These are phyloP conservation scores for Acanthurus leucopareius DNA, from an alignment of 2,797 vertebrate species.

Conservation along the genomic window DNA sequence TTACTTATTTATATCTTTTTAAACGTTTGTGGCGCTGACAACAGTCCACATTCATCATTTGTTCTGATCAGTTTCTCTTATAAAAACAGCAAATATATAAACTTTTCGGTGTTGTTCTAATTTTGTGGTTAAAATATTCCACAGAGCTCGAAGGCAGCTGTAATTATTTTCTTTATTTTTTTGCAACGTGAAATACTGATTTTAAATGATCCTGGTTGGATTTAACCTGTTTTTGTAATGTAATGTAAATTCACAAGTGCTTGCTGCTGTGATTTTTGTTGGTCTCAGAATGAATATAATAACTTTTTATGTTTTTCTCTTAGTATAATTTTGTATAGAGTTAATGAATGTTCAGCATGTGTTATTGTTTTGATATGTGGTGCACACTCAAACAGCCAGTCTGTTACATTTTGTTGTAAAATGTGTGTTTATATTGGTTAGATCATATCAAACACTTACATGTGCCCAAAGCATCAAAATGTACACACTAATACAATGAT, in stretches of 20 bases:
- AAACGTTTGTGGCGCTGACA: too few relatives aligned
- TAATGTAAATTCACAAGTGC: conserved; percentile 39
- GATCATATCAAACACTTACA: background rate
- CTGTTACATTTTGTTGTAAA: too few relatives aligned
- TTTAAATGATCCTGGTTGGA: background rate
- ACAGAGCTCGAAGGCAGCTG: too few relatives aligned
- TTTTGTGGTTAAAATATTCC: too few relatives aligned
- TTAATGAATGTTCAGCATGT: background rate
- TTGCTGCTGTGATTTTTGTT: conserved; percentile 28
- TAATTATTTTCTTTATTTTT: too few relatives aligned
- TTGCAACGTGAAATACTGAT: background rate
- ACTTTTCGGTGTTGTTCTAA: too few relatives aligned
- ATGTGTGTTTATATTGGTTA: background rate
- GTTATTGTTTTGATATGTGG: conserved; percentile 5
- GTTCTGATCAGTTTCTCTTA: too few relatives aligned
- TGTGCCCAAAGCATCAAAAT: too few relatives aligned
- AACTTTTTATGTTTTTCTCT: background rate
- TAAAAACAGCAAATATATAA: too few relatives aligned
- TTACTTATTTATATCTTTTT: too few relatives aligned
- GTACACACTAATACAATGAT: background rate
- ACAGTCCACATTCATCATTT: too few relatives aligned
- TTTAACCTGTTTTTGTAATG: background rate
- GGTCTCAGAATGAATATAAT: background rate
- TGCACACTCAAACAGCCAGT: background rate
- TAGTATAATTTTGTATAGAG: background rate